Percentiles rank a stretch among this genome's conserved stretches.
These are phyloP conservation scores for Rhabdophis nuchalis DNA, from an alignment of 2,797 vertebrate genomes.

Conservation along the genomic window DNA sequence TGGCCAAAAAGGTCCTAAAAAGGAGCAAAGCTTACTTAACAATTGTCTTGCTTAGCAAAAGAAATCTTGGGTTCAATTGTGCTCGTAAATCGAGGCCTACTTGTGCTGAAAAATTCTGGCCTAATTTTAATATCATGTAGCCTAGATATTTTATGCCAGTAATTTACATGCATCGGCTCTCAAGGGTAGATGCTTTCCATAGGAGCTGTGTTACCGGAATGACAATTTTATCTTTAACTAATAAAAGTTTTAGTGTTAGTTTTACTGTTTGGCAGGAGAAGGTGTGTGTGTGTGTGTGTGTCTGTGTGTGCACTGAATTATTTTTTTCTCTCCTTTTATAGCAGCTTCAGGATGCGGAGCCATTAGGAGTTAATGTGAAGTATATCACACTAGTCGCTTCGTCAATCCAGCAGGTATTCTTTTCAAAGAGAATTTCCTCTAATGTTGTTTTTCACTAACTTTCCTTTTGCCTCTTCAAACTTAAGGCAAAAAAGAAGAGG, in stretches of 20 bases:
- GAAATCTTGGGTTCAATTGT: neutral
- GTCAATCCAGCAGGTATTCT: neutral
- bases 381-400: neutral
- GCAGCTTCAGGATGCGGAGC: neutral
- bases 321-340: constrained; percentile 3
- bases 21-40: neutral
- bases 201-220: neutral
- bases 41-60: neutral
- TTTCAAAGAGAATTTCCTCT: constrained; percentile 16
- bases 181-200: constrained; percentile 11
- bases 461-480: neutral
- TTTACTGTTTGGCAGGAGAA: constrained; percentile 10
- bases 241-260: constrained; percentile 14
- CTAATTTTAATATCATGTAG: neutral
- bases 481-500: neutral
- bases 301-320: neutral
- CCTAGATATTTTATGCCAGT: constrained; percentile 21
- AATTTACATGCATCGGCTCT: constrained; percentile 20
- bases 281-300: neutral
- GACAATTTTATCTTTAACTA: constrained; percentile 4
- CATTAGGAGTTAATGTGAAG: neutral
- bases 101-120: fast-evolving
- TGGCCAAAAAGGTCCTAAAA: neutral
- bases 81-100: neutral
- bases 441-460: neutral